Base-by-base conservation (phyloP, 1,140 invertebrate genomes). In the Pseudomyrmex cubaensis region DNA sequence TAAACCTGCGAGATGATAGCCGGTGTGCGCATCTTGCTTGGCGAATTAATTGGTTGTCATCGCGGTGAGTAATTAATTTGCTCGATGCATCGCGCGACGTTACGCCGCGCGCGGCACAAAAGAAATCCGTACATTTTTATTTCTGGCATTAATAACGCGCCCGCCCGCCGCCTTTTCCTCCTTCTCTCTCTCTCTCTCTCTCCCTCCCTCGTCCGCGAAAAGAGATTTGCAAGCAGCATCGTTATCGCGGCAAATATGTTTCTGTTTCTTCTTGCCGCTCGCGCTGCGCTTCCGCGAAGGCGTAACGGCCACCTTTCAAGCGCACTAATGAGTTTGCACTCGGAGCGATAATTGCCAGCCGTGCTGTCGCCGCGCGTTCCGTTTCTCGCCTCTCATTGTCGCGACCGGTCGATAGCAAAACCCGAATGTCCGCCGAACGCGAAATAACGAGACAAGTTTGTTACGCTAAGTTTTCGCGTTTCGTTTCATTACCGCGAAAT, bases 241-340 rank as follows among this genome's bases (percentile, higher is more conserved):
- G 74, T 87, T 90, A 90, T 83, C 85, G 59, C 64, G 63, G 86
- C 64, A 83, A 83, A 87, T 86, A 86, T 89, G 73, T 85, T 90
- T 89, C 82, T 83, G 86, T 74, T 84, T 85, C 86, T 89, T 85
- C 78, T 82, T 67, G 85, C 87, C 67, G 61, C 67, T 82, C 72
- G n/a, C 44, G n/a, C 44, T 61, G 17, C 44, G 72, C 66, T 87
- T 88, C 76, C 86, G 86, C 57, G 85, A 87, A 87, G 76, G 84
- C 85, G 85, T 86, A 82, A 89, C 73, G 89, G 88, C 77, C 85
- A 82, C 76, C 84, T 90, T 86, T 88, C 89, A 91, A 88, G 74
- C 72, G 76, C 64, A 83, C 91, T 91, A 91, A 91, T 88, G 89
- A 91, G 90, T 91, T 91, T 89, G 89, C 85, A 90, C 88, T 76